Conservation (phyloP, 2,113 vertebrate genomes). For the Charadrius vociferus region DNA sequence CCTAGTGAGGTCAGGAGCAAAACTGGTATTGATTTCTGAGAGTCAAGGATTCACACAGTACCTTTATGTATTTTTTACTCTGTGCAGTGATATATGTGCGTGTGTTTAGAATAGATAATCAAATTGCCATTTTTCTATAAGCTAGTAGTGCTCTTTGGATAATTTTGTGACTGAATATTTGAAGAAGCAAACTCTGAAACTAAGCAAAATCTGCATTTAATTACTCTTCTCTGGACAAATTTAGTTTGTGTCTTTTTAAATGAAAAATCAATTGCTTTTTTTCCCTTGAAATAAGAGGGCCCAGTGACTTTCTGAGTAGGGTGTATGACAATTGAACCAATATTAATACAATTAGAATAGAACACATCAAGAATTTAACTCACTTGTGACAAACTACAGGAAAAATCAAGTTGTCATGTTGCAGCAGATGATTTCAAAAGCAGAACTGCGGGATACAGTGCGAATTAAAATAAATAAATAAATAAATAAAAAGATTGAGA, state of each 20-base stretch:
- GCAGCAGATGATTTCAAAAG: not conserved
- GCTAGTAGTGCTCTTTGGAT: not conserved
- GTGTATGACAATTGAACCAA: not conserved
- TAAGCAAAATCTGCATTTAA: not conserved
- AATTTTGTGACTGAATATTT: not conserved
- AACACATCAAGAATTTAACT: not conserved
- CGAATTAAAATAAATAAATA: not conserved
- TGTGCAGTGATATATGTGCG: not conserved
- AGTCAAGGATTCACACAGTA: not conserved
- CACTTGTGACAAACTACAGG: not conserved
- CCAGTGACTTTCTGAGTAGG: not conserved
- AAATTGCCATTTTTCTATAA: not conserved
- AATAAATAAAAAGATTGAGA: fast-evolving
- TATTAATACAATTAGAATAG: constrained; percentile 5
- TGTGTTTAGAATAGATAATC: not conserved
- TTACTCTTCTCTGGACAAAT: not conserved
- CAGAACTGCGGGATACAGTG: not conserved
- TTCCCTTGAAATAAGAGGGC: not conserved
- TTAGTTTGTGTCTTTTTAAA: not conserved
- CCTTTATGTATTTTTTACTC: not conserved
- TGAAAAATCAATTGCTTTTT: not conserved
- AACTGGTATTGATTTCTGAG: not conserved
- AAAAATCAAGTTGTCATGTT: not conserved
- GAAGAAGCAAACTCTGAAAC: not conserved
- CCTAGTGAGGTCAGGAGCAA: not conserved